Evolutionary conservation across 2,888 invertebrate species (phyloP), one percentile per base, ranked within the genome.

Genomic region (Psylliodes chrysocephalus): DNA sequence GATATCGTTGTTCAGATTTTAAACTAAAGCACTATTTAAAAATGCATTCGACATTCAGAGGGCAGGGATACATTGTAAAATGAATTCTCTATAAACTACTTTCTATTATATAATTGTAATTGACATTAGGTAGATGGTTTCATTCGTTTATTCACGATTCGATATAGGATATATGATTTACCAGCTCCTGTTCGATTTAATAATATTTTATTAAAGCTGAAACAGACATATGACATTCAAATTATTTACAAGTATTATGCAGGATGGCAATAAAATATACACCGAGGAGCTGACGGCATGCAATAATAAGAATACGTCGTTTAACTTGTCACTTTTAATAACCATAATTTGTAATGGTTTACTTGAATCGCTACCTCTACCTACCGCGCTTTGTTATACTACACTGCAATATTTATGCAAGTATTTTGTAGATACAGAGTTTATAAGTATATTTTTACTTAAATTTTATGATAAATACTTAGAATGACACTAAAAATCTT

Each of bases 61-160:
- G n/a, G n/a, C n/a, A n/a, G n/a, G 42, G 17, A 12, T 42, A 42
- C 18, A 15, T 18, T 4, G 38, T 33, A 33, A 2, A 7, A 18
- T 42, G 5, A 42, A 42, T 14, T 42, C 8, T 2, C 42, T 10
- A 42, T 42, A 42, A 42, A 42, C 12, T 42, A 18, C 18, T 42
- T 42, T 42, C 42, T 18, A 42, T 42, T 42, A 42, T 42, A 42
- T 42, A 17, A 42, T 42, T 42, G 42, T 42, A 42, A 42, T 42
- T 42, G 42, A 42, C 42, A 42, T 42, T 42, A 18, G 10, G 42
- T 42, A 42, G 42, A 42, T 42, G 10, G 17, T 42, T 22, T 15
- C 17, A 42, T 42, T 42, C 42, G 18, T 42, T 42, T 42, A 42
- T 42, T 42, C 42, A 42, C 12, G 42, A n/a, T n/a, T n/a, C n/a